These are phyloP conservation scores for Phaedon cochleariae DNA, from an alignment of 2,888 invertebrate genomes.

Conservation along the genomic window DNA sequence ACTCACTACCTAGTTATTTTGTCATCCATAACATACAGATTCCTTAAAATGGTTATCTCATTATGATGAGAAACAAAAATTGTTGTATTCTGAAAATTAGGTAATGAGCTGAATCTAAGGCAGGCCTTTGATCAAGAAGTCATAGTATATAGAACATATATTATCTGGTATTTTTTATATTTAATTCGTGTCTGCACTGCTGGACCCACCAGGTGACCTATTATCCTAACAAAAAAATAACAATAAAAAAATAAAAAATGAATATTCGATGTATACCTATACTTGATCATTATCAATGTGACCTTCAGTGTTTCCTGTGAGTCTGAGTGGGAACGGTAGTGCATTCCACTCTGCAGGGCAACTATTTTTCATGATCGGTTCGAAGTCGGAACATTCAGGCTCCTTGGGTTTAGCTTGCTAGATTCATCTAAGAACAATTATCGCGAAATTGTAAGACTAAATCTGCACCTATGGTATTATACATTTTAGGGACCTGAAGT, in stretches of 20 bases:
- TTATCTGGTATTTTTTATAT: conserved; percentile 49
- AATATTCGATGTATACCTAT: no score
- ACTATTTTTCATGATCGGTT: not conserved
- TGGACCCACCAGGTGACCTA: not conserved
- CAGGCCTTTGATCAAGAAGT: conserved; percentile 38
- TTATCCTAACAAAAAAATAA: no score
- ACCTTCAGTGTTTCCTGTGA: not conserved
- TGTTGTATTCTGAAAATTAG: not conserved
- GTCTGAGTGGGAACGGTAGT: not conserved
- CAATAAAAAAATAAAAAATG: no score
- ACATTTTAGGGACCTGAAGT: no score
- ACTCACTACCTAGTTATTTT: conserved; percentile 13
- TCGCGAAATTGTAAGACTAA: no score
- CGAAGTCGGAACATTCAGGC: no score
- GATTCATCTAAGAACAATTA: no score
- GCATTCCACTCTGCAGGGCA: not conserved
- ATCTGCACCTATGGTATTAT: no score
- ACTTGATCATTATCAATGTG: not conserved
- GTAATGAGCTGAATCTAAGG: not conserved
- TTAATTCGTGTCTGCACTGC: conserved; percentile 29
- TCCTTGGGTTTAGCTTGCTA: no score
- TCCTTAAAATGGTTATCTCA: not conserved
- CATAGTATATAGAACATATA: conserved; percentile 54
- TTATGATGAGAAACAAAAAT: not conserved
- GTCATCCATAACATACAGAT: not conserved